These are phyloP conservation scores for Pempheris klunzingeri DNA, from an alignment of 2,797 vertebrate species.

Conservation along the genomic window DNA sequence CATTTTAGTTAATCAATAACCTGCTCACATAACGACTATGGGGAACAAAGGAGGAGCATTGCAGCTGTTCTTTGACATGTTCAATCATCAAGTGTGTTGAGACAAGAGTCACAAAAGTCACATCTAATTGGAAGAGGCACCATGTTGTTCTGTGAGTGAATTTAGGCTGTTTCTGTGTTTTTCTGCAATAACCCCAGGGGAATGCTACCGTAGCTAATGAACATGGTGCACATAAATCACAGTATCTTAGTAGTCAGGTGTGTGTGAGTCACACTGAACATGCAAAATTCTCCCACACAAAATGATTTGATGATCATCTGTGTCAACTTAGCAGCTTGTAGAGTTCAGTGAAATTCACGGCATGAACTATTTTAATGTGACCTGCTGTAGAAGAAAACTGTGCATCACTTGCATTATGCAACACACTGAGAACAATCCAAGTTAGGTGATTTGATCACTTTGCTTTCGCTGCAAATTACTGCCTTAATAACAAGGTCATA, in stretches of 20 bases:
- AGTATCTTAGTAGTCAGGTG: conserved; percentile 29
- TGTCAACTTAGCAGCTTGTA: background rate
- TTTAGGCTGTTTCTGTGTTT: conserved; percentile 33
- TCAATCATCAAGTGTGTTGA: conserved; percentile 42
- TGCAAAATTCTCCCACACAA: conserved; percentile 17
- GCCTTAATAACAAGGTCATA: conserved; percentile 58
- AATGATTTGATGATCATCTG: conserved; percentile 16
- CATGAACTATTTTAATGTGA: conserved; percentile 22
- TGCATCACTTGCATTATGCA: conserved; percentile 27
- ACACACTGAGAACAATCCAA: conserved; percentile 47
- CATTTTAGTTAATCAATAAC: conserved; percentile 54
- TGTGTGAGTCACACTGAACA: conserved; percentile 26
- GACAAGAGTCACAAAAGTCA: conserved; percentile 54
- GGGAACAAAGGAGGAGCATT: conserved; percentile 9
- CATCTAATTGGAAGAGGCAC: conserved; percentile 54
- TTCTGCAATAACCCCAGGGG: conserved; percentile 42
- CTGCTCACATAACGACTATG: conserved; percentile 4
- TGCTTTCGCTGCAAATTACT: conserved; percentile 61
- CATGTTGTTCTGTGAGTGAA: conserved; percentile 19
- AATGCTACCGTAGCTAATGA: conserved; percentile 41
- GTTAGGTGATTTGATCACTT: conserved; percentile 60
- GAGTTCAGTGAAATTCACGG: conserved; percentile 12
- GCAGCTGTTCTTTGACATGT: conserved; percentile 44
- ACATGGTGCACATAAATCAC: conserved; percentile 48
- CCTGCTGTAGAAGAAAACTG: conserved; percentile 10